Evolutionary conservation across 2,113 vertebrate genomes (phyloP), one percentile per base, ranked within the genome.

Genomic region (Cyanoramphus novaezelandiae): DNA sequence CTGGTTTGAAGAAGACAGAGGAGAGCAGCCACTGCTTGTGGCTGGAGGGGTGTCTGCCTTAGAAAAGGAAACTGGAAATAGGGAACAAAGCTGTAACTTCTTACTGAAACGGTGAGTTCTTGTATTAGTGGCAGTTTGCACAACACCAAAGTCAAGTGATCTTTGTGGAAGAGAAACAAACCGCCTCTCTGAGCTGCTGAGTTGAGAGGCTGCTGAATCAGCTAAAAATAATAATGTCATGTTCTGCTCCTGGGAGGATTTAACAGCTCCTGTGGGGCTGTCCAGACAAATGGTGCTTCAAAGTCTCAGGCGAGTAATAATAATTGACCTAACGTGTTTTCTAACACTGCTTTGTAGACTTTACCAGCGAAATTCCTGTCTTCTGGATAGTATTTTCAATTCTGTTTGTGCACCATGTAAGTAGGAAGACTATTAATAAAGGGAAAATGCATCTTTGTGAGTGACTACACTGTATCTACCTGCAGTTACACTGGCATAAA

Each of bases 1-100:
- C 18, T 62, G 28, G 4, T 81, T 86, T 79, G 39, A 87, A 44
- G 64, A 68, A 75, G 39, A 43, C 29, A 71, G 0, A 1, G 5
- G 14, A 10, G 16, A 83, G 33, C 15, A 88, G 47, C 16, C 17
- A 14, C 19, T 82, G 55, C 7, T 87, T 82, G 44, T 79, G 47
- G 37, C 35, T 69, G 39, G 65, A 82, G 37, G 8, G 41, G 43
- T 0, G 0, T 74, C 55, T 15, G 1, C 39, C n/a, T 72, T 86
- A 81, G 65, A 62, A 96, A 94, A 72, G 21, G 72, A 94, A 96
- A 86, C 74, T 94, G 88, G 77, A 76, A 95, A 92, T 17, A 81
- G 41, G 82, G 86, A 95, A 94, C 74, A 68, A 59, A 83, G 18
- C 50, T 71, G 29, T 39, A 80, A 35, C 60, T 92, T 0, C 81